phyloP scores from a whole-genome alignment of 2,113 vertebrate species.

The Paracanthobrama guichenoti region DNA sequence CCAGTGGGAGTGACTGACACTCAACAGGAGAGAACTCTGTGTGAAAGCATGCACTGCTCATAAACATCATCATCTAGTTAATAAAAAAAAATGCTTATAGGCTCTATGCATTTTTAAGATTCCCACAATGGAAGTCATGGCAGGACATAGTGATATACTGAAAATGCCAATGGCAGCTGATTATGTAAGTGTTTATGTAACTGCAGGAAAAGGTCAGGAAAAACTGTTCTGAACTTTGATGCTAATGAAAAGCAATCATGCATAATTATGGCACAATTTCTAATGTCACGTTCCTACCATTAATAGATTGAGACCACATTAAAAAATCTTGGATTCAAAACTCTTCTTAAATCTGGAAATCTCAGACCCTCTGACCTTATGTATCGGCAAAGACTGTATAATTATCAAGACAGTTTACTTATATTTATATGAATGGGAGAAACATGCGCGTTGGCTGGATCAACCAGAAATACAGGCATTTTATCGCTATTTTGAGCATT shows the following conservation, averaged over 20 bases:
- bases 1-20: background rate
- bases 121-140: conserved; percentile 24
- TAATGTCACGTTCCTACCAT: background rate
- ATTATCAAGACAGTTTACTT: too few relatives aligned
- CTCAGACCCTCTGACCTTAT: background rate
- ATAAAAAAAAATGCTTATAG: background rate
- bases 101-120: background rate
- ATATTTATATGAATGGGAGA: too few relatives aligned
- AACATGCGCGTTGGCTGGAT: background rate
- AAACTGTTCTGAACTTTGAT: conserved; percentile 3
- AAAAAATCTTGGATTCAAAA: background rate
- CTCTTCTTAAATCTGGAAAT: background rate
- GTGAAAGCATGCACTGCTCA: conserved; percentile 1
- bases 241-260: conserved; percentile 36
- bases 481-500: background rate
- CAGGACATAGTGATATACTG: background rate
- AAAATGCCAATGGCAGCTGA: conserved; percentile 1
- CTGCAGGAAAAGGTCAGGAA: background rate
- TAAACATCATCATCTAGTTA: conserved; percentile 7
- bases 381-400: background rate
- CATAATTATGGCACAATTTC: background rate
- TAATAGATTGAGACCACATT: background rate
- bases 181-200: conserved; percentile 19
- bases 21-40: conserved; percentile 10
- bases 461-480: background rate